Evolutionary conservation across 2,797 vertebrate species (phyloP).

Genomic region (Nothura maculosa): DNA sequence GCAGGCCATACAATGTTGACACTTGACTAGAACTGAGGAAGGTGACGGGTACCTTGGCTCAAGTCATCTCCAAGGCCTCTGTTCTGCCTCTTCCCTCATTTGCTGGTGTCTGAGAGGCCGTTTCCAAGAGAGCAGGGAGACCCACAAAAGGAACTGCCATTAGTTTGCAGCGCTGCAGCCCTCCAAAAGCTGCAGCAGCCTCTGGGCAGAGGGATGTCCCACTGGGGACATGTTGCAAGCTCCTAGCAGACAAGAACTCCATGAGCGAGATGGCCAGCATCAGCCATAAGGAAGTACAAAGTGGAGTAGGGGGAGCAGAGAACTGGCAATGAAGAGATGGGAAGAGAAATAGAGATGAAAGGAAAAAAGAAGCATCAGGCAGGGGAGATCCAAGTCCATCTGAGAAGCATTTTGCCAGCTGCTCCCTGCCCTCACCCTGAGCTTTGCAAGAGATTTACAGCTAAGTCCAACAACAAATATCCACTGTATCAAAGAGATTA

Average conservation of each 20-base stretch:
- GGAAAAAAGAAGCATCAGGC: neutral
- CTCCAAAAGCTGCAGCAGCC: fast-evolving
- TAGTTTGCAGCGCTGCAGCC: neutral
- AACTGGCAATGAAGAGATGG: neutral
- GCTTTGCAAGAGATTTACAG: constrained; percentile 28
- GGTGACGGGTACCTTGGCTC: neutral
- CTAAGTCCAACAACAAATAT: constrained; percentile 64
- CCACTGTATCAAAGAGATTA: constrained; percentile 48
- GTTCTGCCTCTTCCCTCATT: neutral
- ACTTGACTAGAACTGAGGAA: neutral
- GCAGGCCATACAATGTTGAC: neutral
- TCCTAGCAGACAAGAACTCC: neutral
- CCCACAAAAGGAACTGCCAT: fast-evolving
- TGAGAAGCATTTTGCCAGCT: neutral
- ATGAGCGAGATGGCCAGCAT: fast-evolving
- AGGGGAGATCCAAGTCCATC: neutral
- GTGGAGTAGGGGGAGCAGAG: neutral
- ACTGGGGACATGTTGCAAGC: too few species aligned
- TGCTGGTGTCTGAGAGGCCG: neutral
- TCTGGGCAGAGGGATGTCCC: neutral
- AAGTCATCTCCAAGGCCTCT: neutral
- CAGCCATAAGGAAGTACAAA: neutral
- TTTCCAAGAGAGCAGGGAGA: neutral
- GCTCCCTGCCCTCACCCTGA: constrained; percentile 43
- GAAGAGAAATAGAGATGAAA: constrained; percentile 13